Base-by-base conservation (phyloP, 2,888 invertebrate species). In the Aphidius colemani region DNA sequence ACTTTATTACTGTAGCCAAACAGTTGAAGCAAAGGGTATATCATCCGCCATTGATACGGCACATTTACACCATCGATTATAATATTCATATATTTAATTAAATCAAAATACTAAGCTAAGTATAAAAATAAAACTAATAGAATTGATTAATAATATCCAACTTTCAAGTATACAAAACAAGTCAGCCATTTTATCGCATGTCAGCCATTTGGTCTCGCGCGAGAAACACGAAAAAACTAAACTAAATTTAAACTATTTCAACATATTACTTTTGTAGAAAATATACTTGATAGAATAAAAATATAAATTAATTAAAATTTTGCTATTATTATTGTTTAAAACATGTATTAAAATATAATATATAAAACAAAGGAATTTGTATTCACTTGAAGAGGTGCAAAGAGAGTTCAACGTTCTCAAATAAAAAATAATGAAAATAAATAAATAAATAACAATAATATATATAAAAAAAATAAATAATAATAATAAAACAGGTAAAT, bases 31-130 rank as follows among this genome's bases (percentile, higher is more conserved):
- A 46, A 66, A 62, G 69, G 68, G 71, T 71, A 73, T 74, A 73
- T 74, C 75, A 73, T 74, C 75, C 75, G 78, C 79, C 79, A 79
- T 79, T 79, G 78, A 78, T 79, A 79, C 79, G 78, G 57, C 57
- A 48, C 13, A 18, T 18, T 39, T 30, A 30, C 5, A 30, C 30
- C 30, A 30, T 30, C 30, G 5, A 30, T 30, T 30, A 30, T 30
- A 30, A 30, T 30, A 30, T 30, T 30, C 0, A 30, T 30, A 4
- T 30, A 5, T 30, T 30, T 30, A 30, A 30, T 30, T 30, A 5
- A 30, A 5, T 1, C 30, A 30, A 30, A 30, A 30, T 0, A 30
- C 3, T 2, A 5, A 30, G 0, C 1, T 30, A 30, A 30, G 3
- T 30, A 30, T 30, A 30, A 18, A 18, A 18, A 18, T 18, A 18